Evolutionary conservation across 1,140 invertebrate species (phyloP).

Genomic region (Wasmannia auropunctata): DNA sequence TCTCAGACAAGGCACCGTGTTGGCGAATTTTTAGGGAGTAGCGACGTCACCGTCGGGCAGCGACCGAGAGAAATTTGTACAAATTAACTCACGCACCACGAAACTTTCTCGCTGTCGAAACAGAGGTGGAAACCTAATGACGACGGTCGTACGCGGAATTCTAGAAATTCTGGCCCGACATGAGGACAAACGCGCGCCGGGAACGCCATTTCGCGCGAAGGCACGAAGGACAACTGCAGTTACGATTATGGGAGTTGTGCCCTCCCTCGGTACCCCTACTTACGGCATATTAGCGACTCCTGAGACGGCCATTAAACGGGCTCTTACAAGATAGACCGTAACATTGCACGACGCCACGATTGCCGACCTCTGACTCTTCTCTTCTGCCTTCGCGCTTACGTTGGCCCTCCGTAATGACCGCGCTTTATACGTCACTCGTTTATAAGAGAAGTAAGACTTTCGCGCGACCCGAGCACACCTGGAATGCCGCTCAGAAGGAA

Average conservation of each 20-base stretch:
- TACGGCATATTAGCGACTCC: constrained; percentile 74
- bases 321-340: constrained; percentile 70
- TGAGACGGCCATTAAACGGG: constrained; percentile 64
- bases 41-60: neutral
- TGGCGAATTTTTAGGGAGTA: neutral
- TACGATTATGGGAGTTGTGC: constrained; percentile 76
- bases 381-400: constrained; percentile 29
- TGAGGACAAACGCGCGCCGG: neutral
- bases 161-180: constrained; percentile 28
- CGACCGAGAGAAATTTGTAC: constrained; percentile 12
- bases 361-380: constrained; percentile 57
- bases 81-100: constrained; percentile 24
- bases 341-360: constrained; percentile 69
- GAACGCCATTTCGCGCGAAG: constrained; percentile 29
- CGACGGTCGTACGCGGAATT: constrained; percentile 4
- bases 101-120: constrained; percentile 39
- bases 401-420: constrained; percentile 18
- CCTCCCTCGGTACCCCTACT: constrained; percentile 59
- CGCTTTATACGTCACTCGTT: constrained; percentile 48
- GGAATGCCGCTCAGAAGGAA: neutral
- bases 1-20: neutral
- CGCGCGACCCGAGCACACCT: neutral
- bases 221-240: constrained; percentile 72
- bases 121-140: neutral
- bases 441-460: constrained; percentile 37